These are phyloP conservation scores for Varanus salvator DNA, from an alignment of 2,113 vertebrate genomes.

Conservation along the genomic window DNA sequence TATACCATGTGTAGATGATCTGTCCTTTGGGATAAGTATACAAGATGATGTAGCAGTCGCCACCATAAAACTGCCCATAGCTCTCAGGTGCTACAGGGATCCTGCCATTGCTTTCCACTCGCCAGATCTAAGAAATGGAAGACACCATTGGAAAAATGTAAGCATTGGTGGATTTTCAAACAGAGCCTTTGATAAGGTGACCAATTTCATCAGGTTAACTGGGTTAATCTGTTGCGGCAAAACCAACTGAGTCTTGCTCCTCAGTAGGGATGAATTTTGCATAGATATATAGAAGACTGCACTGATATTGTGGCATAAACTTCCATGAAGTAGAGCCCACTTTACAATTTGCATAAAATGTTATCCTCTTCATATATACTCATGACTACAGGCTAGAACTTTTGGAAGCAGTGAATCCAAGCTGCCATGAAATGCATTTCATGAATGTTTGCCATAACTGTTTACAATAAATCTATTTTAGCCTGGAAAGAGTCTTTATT, in stretches of 20 bases:
- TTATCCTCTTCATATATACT: background rate
- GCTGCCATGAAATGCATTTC: background rate
- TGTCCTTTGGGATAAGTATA: constrained; percentile 86
- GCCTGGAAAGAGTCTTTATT: background rate
- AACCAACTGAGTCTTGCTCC: background rate
- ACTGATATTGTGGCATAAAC: background rate
- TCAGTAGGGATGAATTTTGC: background rate
- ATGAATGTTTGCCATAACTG: background rate
- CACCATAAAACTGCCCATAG: constrained; percentile 89
- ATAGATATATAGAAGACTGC: background rate
- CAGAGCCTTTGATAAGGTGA: background rate
- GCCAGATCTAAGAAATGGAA: constrained; percentile 84
- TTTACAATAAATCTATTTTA: background rate
- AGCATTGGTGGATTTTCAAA: background rate
- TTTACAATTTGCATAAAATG: too few relatives aligned
- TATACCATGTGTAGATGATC: constrained; percentile 93
- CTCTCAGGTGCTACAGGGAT: constrained; percentile 75
- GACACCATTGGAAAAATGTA: background rate
- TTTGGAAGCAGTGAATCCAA: background rate
- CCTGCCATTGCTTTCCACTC: constrained; percentile 85
- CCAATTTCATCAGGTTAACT: background rate
- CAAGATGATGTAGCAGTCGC: constrained; percentile 93
- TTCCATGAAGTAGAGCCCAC: too few relatives aligned
- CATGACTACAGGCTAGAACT: background rate
- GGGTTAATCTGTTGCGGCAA: background rate